Evolutionary conservation across 2,797 vertebrate species (phyloP).

Genomic region (Catamblyrhynchus diadema): DNA sequence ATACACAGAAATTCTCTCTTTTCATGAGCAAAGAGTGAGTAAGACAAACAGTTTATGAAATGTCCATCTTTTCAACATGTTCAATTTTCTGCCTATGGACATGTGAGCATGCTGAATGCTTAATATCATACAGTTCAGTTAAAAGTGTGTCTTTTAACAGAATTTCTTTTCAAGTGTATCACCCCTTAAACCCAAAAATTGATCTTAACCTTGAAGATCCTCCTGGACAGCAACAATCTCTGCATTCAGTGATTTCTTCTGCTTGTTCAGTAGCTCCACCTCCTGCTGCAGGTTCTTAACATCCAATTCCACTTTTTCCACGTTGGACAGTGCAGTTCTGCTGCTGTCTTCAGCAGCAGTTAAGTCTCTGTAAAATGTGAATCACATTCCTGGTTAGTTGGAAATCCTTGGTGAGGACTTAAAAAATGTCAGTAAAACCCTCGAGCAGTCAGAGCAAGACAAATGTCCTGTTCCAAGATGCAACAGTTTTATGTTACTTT

Average conservation of each 20-base stretch:
- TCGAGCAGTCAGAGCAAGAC: not conserved
- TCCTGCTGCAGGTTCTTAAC: slow-evolving; percentile 73
- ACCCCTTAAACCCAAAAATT: not conserved
- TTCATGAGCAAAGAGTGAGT: not conserved
- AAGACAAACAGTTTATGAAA: not conserved
- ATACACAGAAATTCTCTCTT: not conserved
- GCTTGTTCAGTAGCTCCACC: slow-evolving; percentile 56
- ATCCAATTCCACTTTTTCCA: slow-evolving; percentile 67
- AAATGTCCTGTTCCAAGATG: not conserved
- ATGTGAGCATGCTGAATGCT: not conserved
- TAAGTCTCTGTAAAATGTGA: slow-evolving; percentile 65
- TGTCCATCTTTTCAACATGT: not conserved
- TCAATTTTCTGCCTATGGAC: not conserved
- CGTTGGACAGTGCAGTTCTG: slow-evolving; percentile 40
- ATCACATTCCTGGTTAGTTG: not conserved
- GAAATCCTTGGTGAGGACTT: not conserved
- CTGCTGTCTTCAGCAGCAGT: slow-evolving; percentile 68
- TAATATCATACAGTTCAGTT: not conserved
- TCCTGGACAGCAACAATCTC: slow-evolving; percentile 59
- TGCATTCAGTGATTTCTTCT: slow-evolving; percentile 57
- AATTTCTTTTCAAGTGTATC: not conserved
- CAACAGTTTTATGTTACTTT: not conserved
- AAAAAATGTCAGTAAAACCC: not conserved
- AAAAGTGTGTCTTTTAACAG: not conserved
- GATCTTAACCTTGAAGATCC: slow-evolving; percentile 72